Percentiles rank a stretch among this genome's conserved stretches.
Evolutionary conservation across 2,888 invertebrate genomes (phyloP).

Genomic region (Cheilosia urbana): DNA sequence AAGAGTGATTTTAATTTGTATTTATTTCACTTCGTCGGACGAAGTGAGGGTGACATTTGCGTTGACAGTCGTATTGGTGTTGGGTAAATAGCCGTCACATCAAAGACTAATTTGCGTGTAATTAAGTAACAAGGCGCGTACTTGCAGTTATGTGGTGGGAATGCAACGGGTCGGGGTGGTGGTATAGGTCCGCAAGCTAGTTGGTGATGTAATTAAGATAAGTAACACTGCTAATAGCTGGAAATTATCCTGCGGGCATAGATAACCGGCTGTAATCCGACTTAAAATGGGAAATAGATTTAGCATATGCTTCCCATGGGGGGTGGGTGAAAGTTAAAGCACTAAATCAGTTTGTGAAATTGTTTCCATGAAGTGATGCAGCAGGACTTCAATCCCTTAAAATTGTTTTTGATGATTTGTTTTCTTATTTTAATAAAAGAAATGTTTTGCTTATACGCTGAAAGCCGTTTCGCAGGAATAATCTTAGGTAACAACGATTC

Average conservation of each 20-base stretch:
- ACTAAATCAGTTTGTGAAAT: neutral
- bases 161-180: conserved; percentile 40
- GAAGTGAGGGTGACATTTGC: conserved; percentile 57
- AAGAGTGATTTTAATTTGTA: conserved; percentile 69
- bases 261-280: conserved; percentile 43
- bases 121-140: conserved; percentile 51
- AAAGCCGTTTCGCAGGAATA: no score
- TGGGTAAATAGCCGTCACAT: conserved; percentile 60
- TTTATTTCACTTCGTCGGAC: conserved; percentile 61
- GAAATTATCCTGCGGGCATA: conserved; percentile 55
- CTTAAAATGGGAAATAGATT: neutral
- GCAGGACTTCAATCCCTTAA: no score
- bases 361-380: no score
- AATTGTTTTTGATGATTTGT: no score
- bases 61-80: conserved; percentile 53
- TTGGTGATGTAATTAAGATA: conserved; percentile 70
- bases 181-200: conserved; percentile 49
- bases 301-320: neutral
- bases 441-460: no score
- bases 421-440: no score
- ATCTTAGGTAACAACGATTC: no score
- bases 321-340: neutral
- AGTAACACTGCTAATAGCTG: conserved; percentile 66
- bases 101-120: conserved; percentile 72
- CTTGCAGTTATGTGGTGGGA: conserved; percentile 66